Percentiles rank a stretch among this genome's conserved stretches.
phyloP scores from a whole-genome alignment of 2,113 vertebrate genomes.

The Arvicanthis niloticus region DNA sequence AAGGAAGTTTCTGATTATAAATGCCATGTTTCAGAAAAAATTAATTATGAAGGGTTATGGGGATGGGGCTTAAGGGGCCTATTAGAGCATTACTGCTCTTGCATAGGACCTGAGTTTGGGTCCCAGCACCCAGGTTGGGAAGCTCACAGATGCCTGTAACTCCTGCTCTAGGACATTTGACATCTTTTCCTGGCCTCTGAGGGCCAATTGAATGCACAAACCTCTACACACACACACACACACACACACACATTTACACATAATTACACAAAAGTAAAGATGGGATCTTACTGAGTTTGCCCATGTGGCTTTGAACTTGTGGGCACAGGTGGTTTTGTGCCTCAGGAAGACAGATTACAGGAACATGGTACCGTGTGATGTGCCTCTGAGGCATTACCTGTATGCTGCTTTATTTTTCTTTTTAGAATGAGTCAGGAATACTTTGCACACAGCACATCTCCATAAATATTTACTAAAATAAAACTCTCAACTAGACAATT shows the following conservation, averaged over 20 bases:
- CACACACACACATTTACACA: not conserved
- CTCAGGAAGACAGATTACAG: not conserved
- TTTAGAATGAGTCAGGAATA: not conserved
- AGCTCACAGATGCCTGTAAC: not conserved
- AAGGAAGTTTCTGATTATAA: constrained; percentile 8
- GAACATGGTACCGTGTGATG: not conserved
- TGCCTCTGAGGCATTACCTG: not conserved
- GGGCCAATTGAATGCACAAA: not conserved
- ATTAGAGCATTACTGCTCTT: not conserved
- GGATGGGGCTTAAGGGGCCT: not conserved
- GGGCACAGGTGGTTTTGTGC: not conserved
- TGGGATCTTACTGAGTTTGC: not conserved
- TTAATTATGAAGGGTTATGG: not conserved
- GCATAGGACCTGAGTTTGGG: not conserved
- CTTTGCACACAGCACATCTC: not conserved
- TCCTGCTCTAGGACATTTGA: not conserved
- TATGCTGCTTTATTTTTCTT: not conserved
- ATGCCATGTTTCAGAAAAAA: not conserved
- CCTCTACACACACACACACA: not conserved
- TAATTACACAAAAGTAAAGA: not conserved
- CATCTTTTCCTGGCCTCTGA: not conserved
- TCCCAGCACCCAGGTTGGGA: not conserved
- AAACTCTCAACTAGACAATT: not conserved
- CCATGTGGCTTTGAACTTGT: not conserved
- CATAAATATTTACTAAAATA: constrained; percentile 1